Evolutionary conservation across 2,113 vertebrate species (phyloP), one percentile per base, ranked within the genome.

Genomic region (Etheostoma cragini): DNA sequence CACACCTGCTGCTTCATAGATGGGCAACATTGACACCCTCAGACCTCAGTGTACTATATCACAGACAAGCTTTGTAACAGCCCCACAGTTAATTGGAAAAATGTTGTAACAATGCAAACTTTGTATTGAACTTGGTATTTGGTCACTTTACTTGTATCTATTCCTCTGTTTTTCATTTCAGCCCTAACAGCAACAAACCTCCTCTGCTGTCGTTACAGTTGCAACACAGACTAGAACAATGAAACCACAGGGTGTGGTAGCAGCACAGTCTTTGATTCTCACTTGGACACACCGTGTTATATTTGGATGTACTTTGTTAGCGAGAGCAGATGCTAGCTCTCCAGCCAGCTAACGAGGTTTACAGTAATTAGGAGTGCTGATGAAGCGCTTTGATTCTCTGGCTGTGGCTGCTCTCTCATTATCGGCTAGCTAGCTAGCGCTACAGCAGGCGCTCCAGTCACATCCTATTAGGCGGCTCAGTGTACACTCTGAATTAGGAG

Each of bases 381-480:
- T 93, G 85, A 92, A 90, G 92, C 88, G 78, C 91, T 91, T 93
- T 91, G 93, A 93, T 93, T 93, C 91, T 67, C 82, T 3, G 85
- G 86, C 90, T 90, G 90, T 83, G 87, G 88, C 81, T 87, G 88
- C 78, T 69, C 82, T 62, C 92, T 94, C 92, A 93, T 94, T 93
- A 93, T 90, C 87, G 83, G 87, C 84, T 87, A 89, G 89, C 87
- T 88, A 72, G 88, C 91, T 89, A 88, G 76, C 66, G 78, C 80
- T 88, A 88, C 90, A 84, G 82, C 84, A 88, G 89, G 87, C 83
- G 76, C 90, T 83, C 70, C 90, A 92, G 92, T 94, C 92, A 93
- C 90, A 93, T 93, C 93, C 91, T 88, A 94, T 94, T 94, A 93
- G 93, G 85, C 91, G 89, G 89, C 91, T 94, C 91, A 92, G 85